Evolutionary conservation across 92 coral and sea anemone genomes (phyloP), one percentile per base, ranked within the genome.

Genomic region (Diadumene lineata): DNA sequence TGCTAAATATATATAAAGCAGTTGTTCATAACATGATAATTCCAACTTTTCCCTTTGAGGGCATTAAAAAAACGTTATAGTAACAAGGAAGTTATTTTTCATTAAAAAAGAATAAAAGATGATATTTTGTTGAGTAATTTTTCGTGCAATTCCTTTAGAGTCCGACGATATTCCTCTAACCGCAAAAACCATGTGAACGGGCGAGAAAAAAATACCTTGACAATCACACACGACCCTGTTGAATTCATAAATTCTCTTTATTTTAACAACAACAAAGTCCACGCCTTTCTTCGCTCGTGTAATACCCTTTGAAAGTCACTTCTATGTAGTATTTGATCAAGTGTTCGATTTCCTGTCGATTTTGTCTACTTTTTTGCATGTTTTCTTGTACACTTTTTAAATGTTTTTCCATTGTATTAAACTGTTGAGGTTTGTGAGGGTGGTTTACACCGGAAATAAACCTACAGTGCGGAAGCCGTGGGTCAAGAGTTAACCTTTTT

Each of bases 401-500:
- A n/a, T n/a, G n/a, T n/a, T n/a, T n/a, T n/a, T n/a, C n/a, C n/a
- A n/a, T n/a, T n/a, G n/a, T n/a, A n/a, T 43, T 32, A 43, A 68
- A 23, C 3, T 29, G 50, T 53, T 30, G 57, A 64, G 0, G 43
- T 53, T 67, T 11, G 58, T 29, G 75, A 33, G 75, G 75, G 55
- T 70, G 15, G 75, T 16, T 70, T 33, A 70, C 38, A 70, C 75
- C 75, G 75, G 75, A 70, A 70, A 53, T 56, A 63, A 70, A 70
- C 75, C 75, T 70, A 64, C 75, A 27, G 75, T 15, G 75, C 65
- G 75, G 75, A 70, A 55, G 50, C 30, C 15, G 2, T 55, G 75
- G 75, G 75, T 70, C 75, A 70, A 70, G 33, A 70, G 75, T 55
- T 70, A 28, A 70, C 34, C 63, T 38, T 50, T 70, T 70, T 22